A percentile compares a stretch with the other conserved stretches of the same genome.
phyloP scores from a whole-genome alignment of 35 echinoderm and acorn worm species.

The Amphiura filiformis region DNA sequence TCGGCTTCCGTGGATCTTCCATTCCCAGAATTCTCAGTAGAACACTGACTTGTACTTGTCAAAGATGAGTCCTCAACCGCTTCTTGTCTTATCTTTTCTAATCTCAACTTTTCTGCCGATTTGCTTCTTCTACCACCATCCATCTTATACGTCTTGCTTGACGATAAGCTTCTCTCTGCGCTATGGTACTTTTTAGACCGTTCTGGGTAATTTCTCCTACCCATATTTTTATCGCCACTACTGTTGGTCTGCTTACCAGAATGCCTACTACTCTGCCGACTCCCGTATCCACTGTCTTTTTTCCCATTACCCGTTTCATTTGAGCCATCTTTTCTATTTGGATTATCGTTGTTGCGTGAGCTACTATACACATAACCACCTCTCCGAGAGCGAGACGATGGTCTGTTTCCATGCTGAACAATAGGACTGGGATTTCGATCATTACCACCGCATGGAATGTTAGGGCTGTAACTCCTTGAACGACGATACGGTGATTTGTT shows the following conservation, averaged over 20 bases:
- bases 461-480: not conserved
- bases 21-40: not conserved
- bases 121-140: not conserved
- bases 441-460: not conserved
- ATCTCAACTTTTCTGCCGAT: not conserved
- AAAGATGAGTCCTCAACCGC: not conserved
- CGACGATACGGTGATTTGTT: not conserved
- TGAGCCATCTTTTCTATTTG: not conserved
- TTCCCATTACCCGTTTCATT: not conserved
- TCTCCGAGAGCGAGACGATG: not conserved
- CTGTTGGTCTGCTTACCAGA: too few species aligned
- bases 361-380: not conserved
- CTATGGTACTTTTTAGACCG: not conserved
- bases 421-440: not conserved
- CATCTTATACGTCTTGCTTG: not conserved
- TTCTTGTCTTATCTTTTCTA: not conserved
- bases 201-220: not conserved
- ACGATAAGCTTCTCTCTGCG: not conserved
- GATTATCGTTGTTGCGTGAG: not conserved
- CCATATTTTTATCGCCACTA: not conserved
- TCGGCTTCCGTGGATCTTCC: not conserved
- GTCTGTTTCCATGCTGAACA: not conserved
- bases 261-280: not conserved
- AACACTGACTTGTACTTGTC: not conserved
- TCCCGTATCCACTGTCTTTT: not conserved